phyloP scores from a whole-genome alignment of 37 sponge, comb jelly and placozoan genomes.

The Petrosia ficiformis region DNA sequence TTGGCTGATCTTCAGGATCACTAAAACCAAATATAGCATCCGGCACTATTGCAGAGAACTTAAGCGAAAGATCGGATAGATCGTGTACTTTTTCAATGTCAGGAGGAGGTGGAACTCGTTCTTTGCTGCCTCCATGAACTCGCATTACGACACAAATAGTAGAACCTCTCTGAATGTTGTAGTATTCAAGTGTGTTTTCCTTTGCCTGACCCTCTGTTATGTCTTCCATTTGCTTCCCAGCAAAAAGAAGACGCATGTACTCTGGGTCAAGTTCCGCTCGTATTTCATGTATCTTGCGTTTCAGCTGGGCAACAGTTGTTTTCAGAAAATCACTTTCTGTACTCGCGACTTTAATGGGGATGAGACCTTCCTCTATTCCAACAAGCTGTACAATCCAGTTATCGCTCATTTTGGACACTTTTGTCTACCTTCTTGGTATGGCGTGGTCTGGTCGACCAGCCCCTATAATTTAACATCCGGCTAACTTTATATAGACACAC shows the following conservation, averaged over 20 bases:
- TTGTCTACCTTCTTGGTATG: no score
- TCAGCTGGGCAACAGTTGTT: slow-evolving; percentile 25
- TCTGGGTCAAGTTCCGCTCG: slow-evolving; percentile 8
- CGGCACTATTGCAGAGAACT: slow-evolving; percentile 31
- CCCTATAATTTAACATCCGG: no score
- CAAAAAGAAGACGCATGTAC: slow-evolving; percentile 40
- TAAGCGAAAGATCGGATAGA: background rate
- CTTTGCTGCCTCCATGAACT: slow-evolving; percentile 34
- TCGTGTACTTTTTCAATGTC: slow-evolving; percentile 9
- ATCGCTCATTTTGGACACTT: no score
- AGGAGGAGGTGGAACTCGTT: slow-evolving; percentile 26
- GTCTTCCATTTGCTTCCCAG: slow-evolving; percentile 47
- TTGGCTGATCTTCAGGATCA: background rate
- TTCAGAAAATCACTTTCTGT: slow-evolving; percentile 22
- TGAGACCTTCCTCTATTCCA: slow-evolving; percentile 35
- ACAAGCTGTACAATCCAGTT: slow-evolving; percentile 21
- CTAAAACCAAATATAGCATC: background rate
- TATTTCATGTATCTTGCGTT: slow-evolving; percentile 1
- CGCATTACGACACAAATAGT: slow-evolving; percentile 44
- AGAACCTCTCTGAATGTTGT: slow-evolving; percentile 44
- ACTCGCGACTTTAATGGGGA: slow-evolving; percentile 10
- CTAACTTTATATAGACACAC: no score
- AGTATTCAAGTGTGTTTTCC: slow-evolving; percentile 21
- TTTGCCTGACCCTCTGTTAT: background rate
- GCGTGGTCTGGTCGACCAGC: no score